Base-by-base conservation (phyloP, 2,888 invertebrate genomes). In the Neuroscelio doddi region DNA sequence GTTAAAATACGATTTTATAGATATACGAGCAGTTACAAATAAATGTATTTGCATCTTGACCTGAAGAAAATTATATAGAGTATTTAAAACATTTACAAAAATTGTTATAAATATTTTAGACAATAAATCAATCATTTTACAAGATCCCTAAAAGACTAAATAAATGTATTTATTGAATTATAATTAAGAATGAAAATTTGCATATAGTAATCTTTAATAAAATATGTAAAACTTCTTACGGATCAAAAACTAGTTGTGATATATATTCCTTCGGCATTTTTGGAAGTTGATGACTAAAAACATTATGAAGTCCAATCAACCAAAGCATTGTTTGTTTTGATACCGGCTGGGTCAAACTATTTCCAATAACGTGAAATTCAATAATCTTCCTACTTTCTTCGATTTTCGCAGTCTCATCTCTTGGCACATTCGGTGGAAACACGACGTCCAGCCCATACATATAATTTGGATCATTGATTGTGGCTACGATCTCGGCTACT, bases 231-330 rank as follows among this genome's bases (percentile, higher is more conserved):
- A n/a, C n/a, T 53, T 89, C 92, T 90, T 85, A 93, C 92, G 93
- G 92, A 85, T 98, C 98, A 84, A 98, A 98, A 0, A 98, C 93
- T 44, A 98, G 86, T 73, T 98, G 92, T 0, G 96, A 96, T 72
- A 98, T 97, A 81, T 98, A 98, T 84, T 97, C 97, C 70, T 95
- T 94, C 0, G 98, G 98, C 98, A 99, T 99, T 80, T 95, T 90
- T 0, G 98, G 97, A 61, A 99, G 86, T 80, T 98, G 98, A 78
- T 95, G 94, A 0, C 96, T 94, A 83, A 98, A 97, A 0, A 98
- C 95, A 82, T 96, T 96, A 84, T 97, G 96, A 5, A 98, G 87
- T 15, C 95, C 94, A 62, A 96, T 92, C 3, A 96, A 87, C 96
- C 97, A 97, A 5, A 97, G 87, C 90, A 97, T 94, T 0, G 95